Evolutionary conservation across 2,113 vertebrate species (phyloP).

Genomic region (Typhlomys cinereus): DNA sequence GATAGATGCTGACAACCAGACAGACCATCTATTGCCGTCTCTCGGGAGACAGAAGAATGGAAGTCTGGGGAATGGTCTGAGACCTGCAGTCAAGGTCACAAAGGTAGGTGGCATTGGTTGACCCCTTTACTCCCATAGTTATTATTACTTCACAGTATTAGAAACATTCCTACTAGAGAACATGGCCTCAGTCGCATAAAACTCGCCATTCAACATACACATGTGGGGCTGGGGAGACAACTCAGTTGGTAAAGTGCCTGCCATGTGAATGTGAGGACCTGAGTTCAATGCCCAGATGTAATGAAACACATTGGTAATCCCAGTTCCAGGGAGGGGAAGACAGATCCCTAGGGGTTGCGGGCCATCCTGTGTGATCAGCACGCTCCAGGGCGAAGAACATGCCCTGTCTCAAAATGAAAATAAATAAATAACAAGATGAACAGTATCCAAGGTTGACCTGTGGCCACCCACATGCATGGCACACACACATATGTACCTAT

Average conservation of each 20-base stretch:
- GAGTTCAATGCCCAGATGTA: too few species aligned
- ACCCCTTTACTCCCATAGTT: too few species aligned
- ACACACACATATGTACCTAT: too few species aligned
- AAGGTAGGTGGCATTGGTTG: too few species aligned
- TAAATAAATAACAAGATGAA: neutral
- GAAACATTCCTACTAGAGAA: neutral
- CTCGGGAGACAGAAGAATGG: neutral
- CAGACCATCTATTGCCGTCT: too few species aligned
- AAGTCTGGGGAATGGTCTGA: neutral
- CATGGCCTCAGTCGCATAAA: neutral
- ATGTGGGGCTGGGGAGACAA: neutral
- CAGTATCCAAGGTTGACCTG: too few species aligned
- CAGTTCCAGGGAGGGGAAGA: too few species aligned
- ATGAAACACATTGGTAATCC: too few species aligned
- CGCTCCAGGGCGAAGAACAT: neutral
- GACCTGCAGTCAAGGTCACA: neutral
- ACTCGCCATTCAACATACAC: neutral
- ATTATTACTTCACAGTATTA: too few species aligned
- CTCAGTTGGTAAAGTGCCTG: neutral
- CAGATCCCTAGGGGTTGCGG: neutral
- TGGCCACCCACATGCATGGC: too few species aligned
- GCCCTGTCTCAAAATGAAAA: too few species aligned
- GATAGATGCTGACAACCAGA: accelerated
- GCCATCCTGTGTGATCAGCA: neutral
- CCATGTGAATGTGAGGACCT: too few species aligned